Evolutionary conservation across 2,888 invertebrate species (phyloP).

Genomic region (Microplitis manilae): DNA sequence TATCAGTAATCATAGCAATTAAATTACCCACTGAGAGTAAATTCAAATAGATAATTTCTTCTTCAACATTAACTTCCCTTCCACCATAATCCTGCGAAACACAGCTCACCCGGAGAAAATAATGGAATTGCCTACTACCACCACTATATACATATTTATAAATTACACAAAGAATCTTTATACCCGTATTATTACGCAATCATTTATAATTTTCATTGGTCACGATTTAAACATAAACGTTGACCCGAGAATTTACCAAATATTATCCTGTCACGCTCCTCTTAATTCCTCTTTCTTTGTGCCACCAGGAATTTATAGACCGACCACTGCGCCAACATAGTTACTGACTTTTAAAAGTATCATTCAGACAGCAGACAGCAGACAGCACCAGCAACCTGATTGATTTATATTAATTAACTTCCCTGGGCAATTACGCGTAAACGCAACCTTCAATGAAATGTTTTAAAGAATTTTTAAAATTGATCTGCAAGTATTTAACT

Average conservation of each 20-base stretch:
- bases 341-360: neutral
- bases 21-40: constrained; percentile 23
- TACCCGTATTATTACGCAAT: constrained; percentile 27
- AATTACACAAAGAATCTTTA: neutral
- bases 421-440: neutral
- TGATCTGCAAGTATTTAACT: neutral
- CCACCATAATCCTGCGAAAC: neutral
- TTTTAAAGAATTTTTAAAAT: constrained; percentile 24
- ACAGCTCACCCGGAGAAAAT: neutral
- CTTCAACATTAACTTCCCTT: neutral
- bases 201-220: constrained; percentile 40
- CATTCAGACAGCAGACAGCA: constrained; percentile 6
- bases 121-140: neutral
- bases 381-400: neutral
- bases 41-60: constrained; percentile 33
- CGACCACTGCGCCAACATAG: neutral
- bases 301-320: neutral
- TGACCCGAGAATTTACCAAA: constrained; percentile 25
- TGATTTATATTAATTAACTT: constrained; percentile 34
- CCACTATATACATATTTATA: constrained; percentile 1
- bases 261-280: constrained; percentile 5
- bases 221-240: constrained; percentile 28
- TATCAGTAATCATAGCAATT: constrained; percentile 47
- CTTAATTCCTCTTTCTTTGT: neutral
- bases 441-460: neutral